Evolutionary conservation across 2,797 vertebrate species (phyloP).

Genomic region (Leptatherina wallacei): DNA sequence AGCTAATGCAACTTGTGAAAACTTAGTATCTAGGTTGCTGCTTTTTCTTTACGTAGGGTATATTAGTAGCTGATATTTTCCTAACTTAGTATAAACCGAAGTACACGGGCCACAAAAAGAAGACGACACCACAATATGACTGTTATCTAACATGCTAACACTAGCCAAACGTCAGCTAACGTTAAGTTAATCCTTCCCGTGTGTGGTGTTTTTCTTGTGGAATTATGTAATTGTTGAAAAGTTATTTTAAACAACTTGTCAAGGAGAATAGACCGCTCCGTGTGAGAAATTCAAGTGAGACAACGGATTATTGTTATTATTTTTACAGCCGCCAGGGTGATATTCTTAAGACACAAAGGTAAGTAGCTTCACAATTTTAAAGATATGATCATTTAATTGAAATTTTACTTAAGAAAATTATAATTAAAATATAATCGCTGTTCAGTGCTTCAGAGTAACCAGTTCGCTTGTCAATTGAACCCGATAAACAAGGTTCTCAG

Average conservation of each 20-base stretch:
- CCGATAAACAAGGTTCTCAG: background rate
- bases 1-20: slow-evolving; percentile 21
- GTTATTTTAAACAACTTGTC: background rate
- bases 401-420: background rate
- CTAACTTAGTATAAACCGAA: background rate
- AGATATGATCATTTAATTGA: background rate
- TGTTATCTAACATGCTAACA: slow-evolving; percentile 53
- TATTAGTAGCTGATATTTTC: background rate
- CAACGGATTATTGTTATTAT: background rate
- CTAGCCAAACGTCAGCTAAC: slow-evolving; percentile 42
- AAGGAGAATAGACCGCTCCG: background rate
- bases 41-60: background rate
- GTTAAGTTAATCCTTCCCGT: slow-evolving; percentile 58
- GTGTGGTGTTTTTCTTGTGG: slow-evolving; percentile 17
- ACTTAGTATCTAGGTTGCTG: background rate
- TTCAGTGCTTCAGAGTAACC: background rate
- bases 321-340: background rate
- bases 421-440: background rate
- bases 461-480: background rate
- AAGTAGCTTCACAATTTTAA: slow-evolving; percentile 1
- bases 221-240: background rate
- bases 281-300: slow-evolving; percentile 12
- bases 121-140: slow-evolving; percentile 12
- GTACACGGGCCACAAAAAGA: background rate
- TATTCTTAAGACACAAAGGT: slow-evolving; percentile 24